Conservation (phyloP, 2,888 invertebrate species). For the Cephonodes hylas region DNA sequence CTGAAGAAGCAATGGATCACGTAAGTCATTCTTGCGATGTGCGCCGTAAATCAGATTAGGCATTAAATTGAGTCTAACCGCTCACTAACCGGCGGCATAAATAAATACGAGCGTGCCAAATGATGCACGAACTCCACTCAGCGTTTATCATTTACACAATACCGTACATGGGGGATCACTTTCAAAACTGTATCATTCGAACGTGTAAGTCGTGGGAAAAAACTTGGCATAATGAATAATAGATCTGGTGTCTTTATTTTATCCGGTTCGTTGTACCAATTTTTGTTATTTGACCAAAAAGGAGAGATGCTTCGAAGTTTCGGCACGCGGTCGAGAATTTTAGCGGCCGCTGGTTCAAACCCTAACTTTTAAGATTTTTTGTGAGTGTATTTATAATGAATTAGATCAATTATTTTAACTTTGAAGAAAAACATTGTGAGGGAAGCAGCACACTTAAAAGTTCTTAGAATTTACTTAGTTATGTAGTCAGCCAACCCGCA, state of each 20-base stretch:
- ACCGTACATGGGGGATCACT: constrained; percentile 25
- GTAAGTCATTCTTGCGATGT: constrained; percentile 25
- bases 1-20: constrained; percentile 25
- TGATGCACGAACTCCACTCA: constrained; percentile 62
- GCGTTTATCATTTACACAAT: constrained; percentile 59
- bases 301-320: no score
- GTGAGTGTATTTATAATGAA: no score
- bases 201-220: constrained; percentile 1
- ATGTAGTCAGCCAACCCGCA: no score
- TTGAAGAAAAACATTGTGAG: no score
- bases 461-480: no score
- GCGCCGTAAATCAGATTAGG: constrained; percentile 65
- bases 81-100: constrained; percentile 61
- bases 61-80: constrained; percentile 62
- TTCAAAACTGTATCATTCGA: constrained; percentile 10
- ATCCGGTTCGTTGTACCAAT: not conserved
- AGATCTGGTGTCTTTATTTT: not conserved
- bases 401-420: no score
- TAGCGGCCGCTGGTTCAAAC: no score
- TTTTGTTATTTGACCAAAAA: no score
- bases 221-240: not conserved
- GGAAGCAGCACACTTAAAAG: no score
- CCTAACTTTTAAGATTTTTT: no score
- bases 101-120: constrained; percentile 66
- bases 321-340: no score